Conservation (phyloP, 2,888 invertebrate genomes). For the Mycogona germanica region DNA sequence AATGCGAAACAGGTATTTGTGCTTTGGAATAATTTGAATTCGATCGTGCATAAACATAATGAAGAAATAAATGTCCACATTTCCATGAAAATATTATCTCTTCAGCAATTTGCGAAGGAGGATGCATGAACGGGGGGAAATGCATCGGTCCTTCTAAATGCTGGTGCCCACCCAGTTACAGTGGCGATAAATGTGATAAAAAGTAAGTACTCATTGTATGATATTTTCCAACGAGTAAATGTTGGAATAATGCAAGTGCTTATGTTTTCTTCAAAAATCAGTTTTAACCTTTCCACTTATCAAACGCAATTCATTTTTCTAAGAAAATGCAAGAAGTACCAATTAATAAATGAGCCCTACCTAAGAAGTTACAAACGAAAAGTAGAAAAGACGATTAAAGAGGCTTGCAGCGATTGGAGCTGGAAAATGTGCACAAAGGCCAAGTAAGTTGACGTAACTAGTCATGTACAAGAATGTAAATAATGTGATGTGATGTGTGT, state of each 20-base stretch:
- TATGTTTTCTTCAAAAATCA: no score
- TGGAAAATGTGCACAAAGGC: slow-evolving; percentile 17
- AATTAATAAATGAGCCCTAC: slow-evolving; percentile 13
- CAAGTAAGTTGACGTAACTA: slow-evolving; percentile 4
- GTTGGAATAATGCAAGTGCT: no score
- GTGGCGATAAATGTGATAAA: slow-evolving; percentile 17
- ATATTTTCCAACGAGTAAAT: no score
- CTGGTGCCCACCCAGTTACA: slow-evolving; percentile 12
- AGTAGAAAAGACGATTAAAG: slow-evolving; percentile 8
- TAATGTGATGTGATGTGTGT: background rate
- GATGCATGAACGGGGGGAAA: slow-evolving; percentile 16
- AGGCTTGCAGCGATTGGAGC: slow-evolving; percentile 11
- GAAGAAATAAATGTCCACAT: background rate
- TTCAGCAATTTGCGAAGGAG: slow-evolving; percentile 9
- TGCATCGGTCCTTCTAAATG: slow-evolving; percentile 14
- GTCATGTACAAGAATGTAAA: background rate
- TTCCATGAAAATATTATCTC: background rate
- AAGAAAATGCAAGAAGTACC: slow-evolving; percentile 14
- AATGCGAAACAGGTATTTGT: slow-evolving; percentile 10
- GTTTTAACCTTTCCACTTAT: no score
- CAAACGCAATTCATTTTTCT: background rate
- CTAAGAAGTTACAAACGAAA: slow-evolving; percentile 12
- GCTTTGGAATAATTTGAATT: background rate
- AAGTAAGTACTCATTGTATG: background rate
- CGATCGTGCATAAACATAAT: background rate